Evolutionary conservation across 2,797 vertebrate species (phyloP), one percentile per base, ranked within the genome.

Genomic region (Erpetoichthys calabaricus): DNA sequence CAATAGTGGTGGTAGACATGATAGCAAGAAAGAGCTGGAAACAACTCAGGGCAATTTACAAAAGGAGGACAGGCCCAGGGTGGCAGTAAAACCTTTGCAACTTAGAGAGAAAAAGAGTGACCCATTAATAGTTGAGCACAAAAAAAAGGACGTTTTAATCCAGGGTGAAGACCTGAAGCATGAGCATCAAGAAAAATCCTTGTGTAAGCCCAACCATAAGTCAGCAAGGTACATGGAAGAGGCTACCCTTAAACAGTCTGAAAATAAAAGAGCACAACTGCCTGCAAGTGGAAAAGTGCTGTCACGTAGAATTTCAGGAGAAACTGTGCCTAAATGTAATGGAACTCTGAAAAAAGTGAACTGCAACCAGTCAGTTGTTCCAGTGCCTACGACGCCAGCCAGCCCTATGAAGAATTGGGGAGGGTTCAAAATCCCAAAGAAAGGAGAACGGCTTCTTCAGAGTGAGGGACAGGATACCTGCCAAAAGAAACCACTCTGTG

Each of bases 401-500:
- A 84, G 86, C 67, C 86, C 89, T 0, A 83, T 85, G 41, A 91
- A 86, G 65, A 89, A 88, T 80, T 98, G 95, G 95, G 94, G 95
- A 0, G 94, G 89, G 71, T 98, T 98, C 79, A 79, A 89, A 68
- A 97, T 98, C 86, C 95, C 95, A 56, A 96, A 91, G 80, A 87
- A 91, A 65, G 84, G 83, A 60, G 91, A 90, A 59, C 82, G 79
- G 74, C 85, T 78, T 47, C 80, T 61, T 64, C 76, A 70, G 65
- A 74, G 62, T 3, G 70, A 72, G 62, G 70, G 64, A 67, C 72
- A 47, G 0, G 59, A 61, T 9, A 59, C 43, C 6, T 47, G 53
- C 63, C 51, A 8, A 73, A 71, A 25, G 79, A 75, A 45, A 65
- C 64, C 65, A 75, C 66, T 49, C 57, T 77, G n/a, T 78, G 62